Conservation (phyloP, 2,888 invertebrate species). For the Rotaria socialis region DNA sequence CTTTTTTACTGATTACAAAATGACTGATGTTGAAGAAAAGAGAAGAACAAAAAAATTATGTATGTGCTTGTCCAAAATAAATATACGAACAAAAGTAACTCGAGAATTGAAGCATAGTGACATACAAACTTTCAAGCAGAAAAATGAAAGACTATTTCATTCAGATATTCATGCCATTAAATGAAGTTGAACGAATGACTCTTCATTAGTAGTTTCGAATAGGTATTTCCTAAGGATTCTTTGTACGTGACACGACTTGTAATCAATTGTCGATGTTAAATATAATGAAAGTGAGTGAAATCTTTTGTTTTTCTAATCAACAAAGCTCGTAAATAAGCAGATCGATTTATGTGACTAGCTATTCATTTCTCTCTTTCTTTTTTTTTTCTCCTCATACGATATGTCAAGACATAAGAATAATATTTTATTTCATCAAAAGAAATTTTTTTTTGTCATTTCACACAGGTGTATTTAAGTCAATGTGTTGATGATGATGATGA, state of each 20-base stretch:
- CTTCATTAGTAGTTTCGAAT: not conserved
- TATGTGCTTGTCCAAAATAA: not conserved
- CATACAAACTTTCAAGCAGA: not conserved
- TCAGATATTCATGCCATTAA: constrained; percentile 18
- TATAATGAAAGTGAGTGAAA: constrained; percentile 25
- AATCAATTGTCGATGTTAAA: constrained; percentile 9
- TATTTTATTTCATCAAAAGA: not conserved
- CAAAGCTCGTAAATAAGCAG: not conserved
- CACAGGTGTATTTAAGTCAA: constrained; percentile 18
- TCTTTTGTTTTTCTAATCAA: not conserved
- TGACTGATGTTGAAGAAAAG: too few relatives aligned
- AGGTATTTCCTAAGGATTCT: not conserved
- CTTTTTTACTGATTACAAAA: too few relatives aligned
- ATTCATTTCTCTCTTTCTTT: not conserved
- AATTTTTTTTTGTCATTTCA: not conserved
- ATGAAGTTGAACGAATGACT: constrained; percentile 26
- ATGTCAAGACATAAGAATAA: constrained; percentile 21
- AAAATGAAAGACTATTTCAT: not conserved
- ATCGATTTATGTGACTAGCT: not conserved
- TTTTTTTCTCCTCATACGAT: not conserved
- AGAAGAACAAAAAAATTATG: not conserved
- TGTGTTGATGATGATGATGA: not conserved
- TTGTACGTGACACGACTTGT: constrained; percentile 18
- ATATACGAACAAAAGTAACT: constrained; percentile 6
- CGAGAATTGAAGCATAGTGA: not conserved